Base-by-base conservation (phyloP, 2,797 vertebrate species). In the Bucorvus abyssinicus region DNA sequence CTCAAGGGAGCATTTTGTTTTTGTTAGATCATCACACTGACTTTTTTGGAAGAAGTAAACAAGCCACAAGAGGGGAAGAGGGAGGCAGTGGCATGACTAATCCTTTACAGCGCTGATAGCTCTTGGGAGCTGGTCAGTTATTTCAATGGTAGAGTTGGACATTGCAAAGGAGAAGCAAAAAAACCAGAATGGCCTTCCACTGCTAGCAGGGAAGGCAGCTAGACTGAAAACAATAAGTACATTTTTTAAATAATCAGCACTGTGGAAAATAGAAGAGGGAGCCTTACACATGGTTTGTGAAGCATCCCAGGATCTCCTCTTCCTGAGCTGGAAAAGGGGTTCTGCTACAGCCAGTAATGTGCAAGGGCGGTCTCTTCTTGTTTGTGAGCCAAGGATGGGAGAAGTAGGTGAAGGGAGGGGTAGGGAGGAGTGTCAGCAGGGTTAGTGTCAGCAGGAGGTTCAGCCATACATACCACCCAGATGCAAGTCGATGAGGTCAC, bases 401-500 rank as follows among this genome's bases (percentile, higher is more conserved):
- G 84, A 61, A 90, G 94, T 89, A 92, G 96, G 97, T 91, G 97
- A 97, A 93, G 90, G 97, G 95, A 93, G 63, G 95, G 97, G 94
- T 83, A 94, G 97, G 96, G 68, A 97, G 97, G 90, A 96, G 91
- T 85, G 81, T 97, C 95, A 98, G 98, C 96, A 93, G 98, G 97
- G 97, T 99, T 98, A 99, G 99, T 98, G 96, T 87, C 98, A 98
- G 98, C 98, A 97, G 98, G 98, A 98, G 98, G 97, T 76, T 98
- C 98, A 98, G 98, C 99, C 98, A 99, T 99, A 99, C 99, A 99
- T 99, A 99, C 99, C 99, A 99, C 99, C 99, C 99, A 99, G 99
- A 98, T 99, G 99, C 99, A 99, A 99, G 99, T 99, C 99, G 99
- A 99, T 99, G 99, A 99, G 99, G 98, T 99, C 99, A 99, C 98